Base-by-base conservation (phyloP, 2,888 invertebrate genomes). In the Nasonovia ribisnigri region DNA sequence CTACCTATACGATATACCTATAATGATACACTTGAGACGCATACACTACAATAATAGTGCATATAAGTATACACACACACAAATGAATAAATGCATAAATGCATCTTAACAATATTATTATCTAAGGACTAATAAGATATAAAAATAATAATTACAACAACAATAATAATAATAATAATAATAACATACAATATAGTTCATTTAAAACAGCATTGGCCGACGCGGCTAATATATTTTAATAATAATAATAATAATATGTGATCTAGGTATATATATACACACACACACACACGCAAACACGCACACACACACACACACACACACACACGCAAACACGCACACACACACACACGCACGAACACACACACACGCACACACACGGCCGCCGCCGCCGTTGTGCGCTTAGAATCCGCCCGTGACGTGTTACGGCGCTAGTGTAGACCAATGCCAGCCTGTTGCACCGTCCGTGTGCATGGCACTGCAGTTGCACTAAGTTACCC, bases 381-480 rank as follows among this genome's bases (percentile, higher is more conserved):
- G 46, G 67, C n/a, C n/a, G 46, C 2, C 51, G 89, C 54, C 84
- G 54, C 54, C 54, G 54, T 92, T 42, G 48, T 60, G 89, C 89
- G 89, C 57, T 84, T 84, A 29, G 43, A 57, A 84, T 93, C 77
- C 90, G 93, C 60, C 84, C 90, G 93, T 90, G 93, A 90, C 93
- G 93, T 48, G 54, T 86, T 86, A 67, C 93, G 90, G 93, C 93
- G 93, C 93, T 93, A 93, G 93, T 93, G 90, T 93, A 90, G 84
- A 84, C 84, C 90, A 48, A 46, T 86, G 93, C 89, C 88, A 93
- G 93, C 93, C 90, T 93, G 90, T 93, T 93, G 93, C 93, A 93
- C 90, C 90, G 46, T 46, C 48, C 54, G 67, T 57, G 93, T 92
- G 92, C 92, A 92, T 54, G 92, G 48, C 90, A 90, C 84, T 93